Conservation (phyloP, 2,888 invertebrate species). For the Neocrepidodera transversa region DNA sequence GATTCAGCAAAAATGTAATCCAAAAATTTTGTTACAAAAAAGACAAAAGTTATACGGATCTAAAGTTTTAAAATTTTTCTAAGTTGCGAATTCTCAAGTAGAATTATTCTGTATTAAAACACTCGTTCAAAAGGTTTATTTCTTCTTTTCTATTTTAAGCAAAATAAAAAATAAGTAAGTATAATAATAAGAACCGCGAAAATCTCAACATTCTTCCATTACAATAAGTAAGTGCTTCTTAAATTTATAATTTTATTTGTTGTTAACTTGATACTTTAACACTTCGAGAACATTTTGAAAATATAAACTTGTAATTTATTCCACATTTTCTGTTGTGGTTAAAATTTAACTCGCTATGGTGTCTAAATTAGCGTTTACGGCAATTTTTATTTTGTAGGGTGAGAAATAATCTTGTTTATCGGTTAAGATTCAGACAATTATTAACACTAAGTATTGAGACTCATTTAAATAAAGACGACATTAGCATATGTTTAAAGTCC, state of each 20-base stretch:
- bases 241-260: background rate
- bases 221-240: background rate
- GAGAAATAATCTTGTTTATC: conserved; percentile 6
- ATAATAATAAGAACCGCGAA: no score
- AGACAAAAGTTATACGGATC: no score
- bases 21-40: no score
- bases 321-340: background rate
- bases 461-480: conserved; percentile 9
- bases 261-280: background rate
- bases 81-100: no score
- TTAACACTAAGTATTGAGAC: conserved; percentile 5
- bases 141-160: no score
- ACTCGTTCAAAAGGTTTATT: no score
- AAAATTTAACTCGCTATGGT: background rate
- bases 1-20: no score
- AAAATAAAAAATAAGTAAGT: no score
- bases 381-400: conserved; percentile 1
- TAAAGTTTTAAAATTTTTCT: no score
- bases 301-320: background rate
- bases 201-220: background rate
- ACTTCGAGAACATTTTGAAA: background rate
- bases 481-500: conserved; percentile 10
- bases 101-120: no score
- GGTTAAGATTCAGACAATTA: background rate
- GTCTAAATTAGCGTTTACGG: background rate